These are phyloP conservation scores for Eustalomyia histrio DNA, from an alignment of 2,888 invertebrate genomes.

Conservation along the genomic window DNA sequence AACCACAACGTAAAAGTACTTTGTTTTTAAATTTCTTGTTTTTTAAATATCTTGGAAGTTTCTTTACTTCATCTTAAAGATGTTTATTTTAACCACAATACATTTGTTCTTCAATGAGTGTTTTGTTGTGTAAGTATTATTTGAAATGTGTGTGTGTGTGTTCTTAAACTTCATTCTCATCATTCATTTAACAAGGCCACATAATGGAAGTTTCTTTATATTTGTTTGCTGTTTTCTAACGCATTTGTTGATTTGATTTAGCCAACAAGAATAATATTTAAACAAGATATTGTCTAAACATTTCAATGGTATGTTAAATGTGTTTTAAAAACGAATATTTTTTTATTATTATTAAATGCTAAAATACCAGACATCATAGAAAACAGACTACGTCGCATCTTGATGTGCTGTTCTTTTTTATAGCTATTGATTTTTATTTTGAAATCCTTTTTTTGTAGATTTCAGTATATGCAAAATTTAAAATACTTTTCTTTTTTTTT, in stretches of 20 bases:
- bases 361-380: slow-evolving; percentile 33
- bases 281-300: slow-evolving; percentile 45
- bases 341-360: slow-evolving; percentile 1
- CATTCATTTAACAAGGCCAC: neutral
- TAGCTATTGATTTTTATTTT: slow-evolving; percentile 41
- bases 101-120: slow-evolving; percentile 14
- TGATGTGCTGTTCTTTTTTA: slow-evolving; percentile 30
- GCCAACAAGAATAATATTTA: slow-evolving; percentile 6
- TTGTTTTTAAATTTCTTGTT: slow-evolving; percentile 14
- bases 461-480: neutral
- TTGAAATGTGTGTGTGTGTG: neutral
- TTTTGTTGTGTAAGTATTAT: neutral
- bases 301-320: neutral
- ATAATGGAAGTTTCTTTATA: slow-evolving; percentile 16
- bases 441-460: neutral
- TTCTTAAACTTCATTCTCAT: neutral
- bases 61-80: slow-evolving; percentile 35
- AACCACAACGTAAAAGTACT: slow-evolving; percentile 48
- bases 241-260: slow-evolving; percentile 44
- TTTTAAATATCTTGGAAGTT: neutral
- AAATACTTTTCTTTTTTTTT: slow-evolving; percentile 14
- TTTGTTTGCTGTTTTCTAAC: slow-evolving; percentile 20
- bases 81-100: slow-evolving; percentile 24
- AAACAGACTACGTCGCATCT: slow-evolving; percentile 19
- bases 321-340: too few relatives aligned